Base-by-base conservation (phyloP, 1,140 invertebrate genomes). In the Leptopilina boulardi region DNA sequence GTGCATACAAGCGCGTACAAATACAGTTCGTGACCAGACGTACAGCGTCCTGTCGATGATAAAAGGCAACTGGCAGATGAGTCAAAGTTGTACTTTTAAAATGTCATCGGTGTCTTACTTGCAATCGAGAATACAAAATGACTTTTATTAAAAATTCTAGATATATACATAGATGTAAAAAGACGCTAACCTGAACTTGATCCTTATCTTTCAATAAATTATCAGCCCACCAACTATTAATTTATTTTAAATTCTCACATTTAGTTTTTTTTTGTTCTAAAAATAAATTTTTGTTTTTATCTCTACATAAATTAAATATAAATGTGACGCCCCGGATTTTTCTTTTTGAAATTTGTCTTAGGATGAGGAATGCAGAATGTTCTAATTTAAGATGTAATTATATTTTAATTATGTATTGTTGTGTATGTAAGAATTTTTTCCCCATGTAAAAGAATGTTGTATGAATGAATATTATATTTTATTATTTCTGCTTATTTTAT, bases 11-110 rank as follows among this genome's bases (percentile, higher is more conserved):
- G 82, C 83, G 86, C 84, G 83, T 84, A 87, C 85, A 80, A 82
- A 85, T 76, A 80, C 77, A 73, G 77, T 73, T 88, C 87, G 87
- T 88, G 87, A 88, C 87, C 85, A 88, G 87, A 87, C 86, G 79
- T 59, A 47, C 77, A 74, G 83, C 85, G 82, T 83, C 82, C 82
- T 84, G 82, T 84, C 86, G 84, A 87, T 87, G 85, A 85, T 84
- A 82, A 87, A 80, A 79, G 86, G 83, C 51, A 75, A 83, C 78
- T 83, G 84, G 73, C 81, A 83, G 44, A 86, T 87, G 87, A 87
- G 79, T 88, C 86, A 87, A n/a, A 83, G 72, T 77, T 30, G 74
- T 79, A 81, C 80, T 80, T 80, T 87, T 85, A 84, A 80, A 85
- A 87, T 87, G 85, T 86, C 81, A 78, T 73, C 81, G 80, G 83